phyloP scores from a whole-genome alignment of 1,140 invertebrate species.

The Varroa destructor region DNA sequence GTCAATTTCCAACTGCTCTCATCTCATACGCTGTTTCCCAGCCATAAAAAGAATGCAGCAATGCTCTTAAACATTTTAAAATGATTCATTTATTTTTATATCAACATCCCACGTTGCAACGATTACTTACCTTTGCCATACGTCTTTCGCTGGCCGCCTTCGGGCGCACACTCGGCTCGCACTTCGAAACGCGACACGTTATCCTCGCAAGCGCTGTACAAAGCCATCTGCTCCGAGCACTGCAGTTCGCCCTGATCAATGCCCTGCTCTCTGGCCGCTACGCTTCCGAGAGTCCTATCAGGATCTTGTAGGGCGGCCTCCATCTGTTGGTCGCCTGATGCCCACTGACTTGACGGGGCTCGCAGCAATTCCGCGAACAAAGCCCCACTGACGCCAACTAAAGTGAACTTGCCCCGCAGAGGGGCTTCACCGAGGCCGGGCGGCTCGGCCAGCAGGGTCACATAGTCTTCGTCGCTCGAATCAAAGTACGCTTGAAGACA shows the following conservation, averaged over 20 bases:
- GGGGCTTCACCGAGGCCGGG: conserved; percentile 8
- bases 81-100: too few relatives aligned
- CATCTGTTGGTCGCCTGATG: too few relatives aligned
- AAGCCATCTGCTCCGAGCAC: conserved; percentile 12
- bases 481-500: conserved; percentile 15
- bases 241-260: neutral
- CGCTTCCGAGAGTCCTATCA: too few relatives aligned
- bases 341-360: neutral
- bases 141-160: too few relatives aligned
- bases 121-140: too few relatives aligned
- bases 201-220: conserved; percentile 17
- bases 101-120: too few relatives aligned
- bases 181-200: conserved; percentile 19
- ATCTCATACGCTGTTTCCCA: too few relatives aligned
- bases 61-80: too few relatives aligned
- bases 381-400: neutral
- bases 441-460: conserved; percentile 8
- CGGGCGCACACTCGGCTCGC: neutral
- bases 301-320: too few relatives aligned
- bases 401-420: conserved; percentile 4
- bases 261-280: too few relatives aligned
- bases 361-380: conserved; percentile 10
- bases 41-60: too few relatives aligned
- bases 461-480: conserved; percentile 16
- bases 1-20: too few relatives aligned